Evolutionary conservation across 2,888 invertebrate genomes (phyloP), one percentile per base, ranked within the genome.

Genomic region (Coelinius sp.): DNA sequence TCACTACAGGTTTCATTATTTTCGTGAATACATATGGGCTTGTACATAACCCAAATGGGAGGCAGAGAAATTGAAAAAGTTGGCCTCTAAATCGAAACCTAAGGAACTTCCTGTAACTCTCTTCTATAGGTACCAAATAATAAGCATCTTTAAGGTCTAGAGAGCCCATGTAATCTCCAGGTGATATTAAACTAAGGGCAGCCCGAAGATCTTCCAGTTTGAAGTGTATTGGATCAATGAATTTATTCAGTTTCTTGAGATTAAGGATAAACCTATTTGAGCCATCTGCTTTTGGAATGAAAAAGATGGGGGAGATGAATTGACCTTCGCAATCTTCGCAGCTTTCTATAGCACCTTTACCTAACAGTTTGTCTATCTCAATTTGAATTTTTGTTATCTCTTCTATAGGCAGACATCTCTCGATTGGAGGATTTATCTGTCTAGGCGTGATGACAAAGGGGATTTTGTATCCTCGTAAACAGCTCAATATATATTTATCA

Each of bases 1-100:
- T 65, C 7, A 35, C 35, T 17, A 71, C 31, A 14, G 41, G 41
- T n/a, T 41, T 41, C 41, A 41, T 41, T 2, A 41, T 41, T 41
- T 41, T 41, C n/a, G 41, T 41, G n/a, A 41, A 41, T 2, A 41
- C n/a, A n/a, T 69, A 67, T 38, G 62, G 68, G 27, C 64, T 73
- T n/a, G 62, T 53, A 1, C 31, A 73, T 49, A 70, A 22, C 4
- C 67, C 70, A 27, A 70, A 73, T 8, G 70, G 53, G 10, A 73
- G 25, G 12, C 53, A 70, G 20, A 35, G 1, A 10, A 35, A 35
- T 6, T 35, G 35, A 6, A 6, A 35, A 6, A 6, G 2, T 8
- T 35, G 7, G 7, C 35, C 35, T 8, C 10, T 8, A 2, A 35
- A 35, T 6, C 8, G 2, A 6, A 35, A 35, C 8, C 35, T 35